Evolutionary conservation across 2,113 vertebrate species (phyloP).

Genomic region (Dipodomys stephensi): DNA sequence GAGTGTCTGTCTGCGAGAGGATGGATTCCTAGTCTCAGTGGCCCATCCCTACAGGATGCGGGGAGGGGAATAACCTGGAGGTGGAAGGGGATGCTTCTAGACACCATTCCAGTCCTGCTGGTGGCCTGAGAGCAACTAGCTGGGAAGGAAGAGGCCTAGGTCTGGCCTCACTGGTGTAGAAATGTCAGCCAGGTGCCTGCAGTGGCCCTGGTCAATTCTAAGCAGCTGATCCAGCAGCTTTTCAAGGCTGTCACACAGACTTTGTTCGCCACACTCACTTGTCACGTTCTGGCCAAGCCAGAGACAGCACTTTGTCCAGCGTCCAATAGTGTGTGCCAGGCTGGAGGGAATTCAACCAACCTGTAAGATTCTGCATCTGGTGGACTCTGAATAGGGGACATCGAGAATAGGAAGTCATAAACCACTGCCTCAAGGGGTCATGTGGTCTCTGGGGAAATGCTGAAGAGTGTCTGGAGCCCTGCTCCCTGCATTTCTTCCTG

Average conservation of each 20-base stretch:
- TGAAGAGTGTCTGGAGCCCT: neutral
- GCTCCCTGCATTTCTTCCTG: neutral
- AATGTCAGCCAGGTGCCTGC: neutral
- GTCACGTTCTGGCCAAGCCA: neutral
- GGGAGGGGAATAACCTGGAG: neutral
- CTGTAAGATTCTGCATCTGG: neutral
- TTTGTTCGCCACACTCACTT: neutral
- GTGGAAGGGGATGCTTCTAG: neutral
- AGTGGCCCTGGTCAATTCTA: neutral
- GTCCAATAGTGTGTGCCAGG: neutral
- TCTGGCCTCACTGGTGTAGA: neutral
- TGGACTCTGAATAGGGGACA: neutral
- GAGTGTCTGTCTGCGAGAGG: neutral
- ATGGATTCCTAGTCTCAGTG: constrained; percentile 7
- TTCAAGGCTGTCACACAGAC: neutral
- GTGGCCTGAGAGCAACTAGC: neutral
- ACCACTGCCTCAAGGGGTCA: neutral
- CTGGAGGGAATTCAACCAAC: neutral
- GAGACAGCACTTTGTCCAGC: neutral
- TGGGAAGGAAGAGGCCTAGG: neutral
- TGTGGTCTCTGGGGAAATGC: fast-evolving
- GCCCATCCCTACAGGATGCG: neutral
- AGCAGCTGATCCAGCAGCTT: neutral
- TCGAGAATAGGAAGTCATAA: neutral
- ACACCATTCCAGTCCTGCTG: neutral